These are phyloP conservation scores for Myotis daubentonii DNA, from an alignment of 2,797 vertebrate genomes.

Conservation along the genomic window DNA sequence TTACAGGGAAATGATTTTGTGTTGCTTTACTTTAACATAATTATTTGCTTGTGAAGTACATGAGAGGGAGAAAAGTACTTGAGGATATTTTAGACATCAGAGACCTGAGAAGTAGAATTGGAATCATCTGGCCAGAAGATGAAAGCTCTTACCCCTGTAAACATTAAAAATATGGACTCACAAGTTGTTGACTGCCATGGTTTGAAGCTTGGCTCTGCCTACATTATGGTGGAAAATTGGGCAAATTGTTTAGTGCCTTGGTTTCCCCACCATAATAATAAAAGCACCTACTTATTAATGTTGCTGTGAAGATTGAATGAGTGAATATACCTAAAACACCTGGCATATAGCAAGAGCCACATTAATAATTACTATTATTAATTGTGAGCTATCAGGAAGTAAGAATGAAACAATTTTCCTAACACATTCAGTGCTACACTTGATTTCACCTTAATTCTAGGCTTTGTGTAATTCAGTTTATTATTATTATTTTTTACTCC, in stretches of 20 bases:
- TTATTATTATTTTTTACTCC: constrained; percentile 12
- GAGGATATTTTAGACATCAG: constrained; percentile 62
- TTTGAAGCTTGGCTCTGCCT: constrained; percentile 38
- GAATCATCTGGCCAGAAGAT: constrained; percentile 20
- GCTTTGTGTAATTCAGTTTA: background rate
- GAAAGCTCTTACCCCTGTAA: background rate
- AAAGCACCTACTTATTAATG: constrained; percentile 64
- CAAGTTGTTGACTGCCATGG: background rate
- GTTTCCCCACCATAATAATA: constrained; percentile 48
- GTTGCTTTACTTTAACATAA: constrained; percentile 55
- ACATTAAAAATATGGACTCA: background rate
- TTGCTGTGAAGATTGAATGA: background rate
- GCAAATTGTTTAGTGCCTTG: constrained; percentile 56
- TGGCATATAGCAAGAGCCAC: background rate
- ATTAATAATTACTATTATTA: constrained; percentile 69
- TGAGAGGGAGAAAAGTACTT: constrained; percentile 28
- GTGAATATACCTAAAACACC: constrained; percentile 13
- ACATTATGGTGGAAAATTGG: background rate
- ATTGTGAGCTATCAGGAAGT: background rate
- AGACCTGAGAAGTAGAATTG: background rate
- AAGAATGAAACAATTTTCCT: constrained; percentile 57
- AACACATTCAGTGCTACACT: background rate
- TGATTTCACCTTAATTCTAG: constrained; percentile 56
- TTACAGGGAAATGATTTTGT: constrained; percentile 56
- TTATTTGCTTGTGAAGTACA: constrained; percentile 71